Conservation (phyloP, 1,140 invertebrate species). For the Pseudoatta argentina region DNA sequence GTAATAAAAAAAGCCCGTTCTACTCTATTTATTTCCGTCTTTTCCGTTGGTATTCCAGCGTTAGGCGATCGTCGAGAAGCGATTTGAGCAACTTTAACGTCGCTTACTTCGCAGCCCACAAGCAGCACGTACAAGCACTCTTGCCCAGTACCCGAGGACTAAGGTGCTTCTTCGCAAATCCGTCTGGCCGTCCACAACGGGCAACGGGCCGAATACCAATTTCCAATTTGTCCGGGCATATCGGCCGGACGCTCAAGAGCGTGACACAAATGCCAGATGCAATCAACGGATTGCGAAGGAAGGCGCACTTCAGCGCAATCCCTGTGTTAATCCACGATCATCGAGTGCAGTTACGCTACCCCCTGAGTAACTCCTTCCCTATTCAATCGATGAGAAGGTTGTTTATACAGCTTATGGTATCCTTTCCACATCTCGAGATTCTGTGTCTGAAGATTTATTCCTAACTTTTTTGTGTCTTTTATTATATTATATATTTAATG, state of each 20-base stretch:
- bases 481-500: not conserved
- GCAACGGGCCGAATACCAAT: constrained; percentile 84
- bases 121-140: constrained; percentile 58
- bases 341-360: constrained; percentile 44
- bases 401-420: constrained; percentile 25
- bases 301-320: constrained; percentile 79
- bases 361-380: not conserved
- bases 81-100: constrained; percentile 85
- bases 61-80: constrained; percentile 79
- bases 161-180: constrained; percentile 84
- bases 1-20: constrained; percentile 9
- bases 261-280: constrained; percentile 87
- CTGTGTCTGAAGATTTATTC: not conserved
- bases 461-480: not conserved
- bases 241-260: constrained; percentile 86
- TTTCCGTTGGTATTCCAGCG: constrained; percentile 77
- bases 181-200: constrained; percentile 82
- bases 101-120: constrained; percentile 71
- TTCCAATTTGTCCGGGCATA: constrained; percentile 85
- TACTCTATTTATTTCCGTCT: constrained; percentile 18
- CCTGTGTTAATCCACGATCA: constrained; percentile 78
- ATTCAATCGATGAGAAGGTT: not conserved
- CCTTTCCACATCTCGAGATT: not conserved
- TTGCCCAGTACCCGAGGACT: constrained; percentile 53
- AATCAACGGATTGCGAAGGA: constrained; percentile 81